Evolutionary conservation across 2,888 invertebrate species (phyloP).

Genomic region (Atherix ibis): DNA sequence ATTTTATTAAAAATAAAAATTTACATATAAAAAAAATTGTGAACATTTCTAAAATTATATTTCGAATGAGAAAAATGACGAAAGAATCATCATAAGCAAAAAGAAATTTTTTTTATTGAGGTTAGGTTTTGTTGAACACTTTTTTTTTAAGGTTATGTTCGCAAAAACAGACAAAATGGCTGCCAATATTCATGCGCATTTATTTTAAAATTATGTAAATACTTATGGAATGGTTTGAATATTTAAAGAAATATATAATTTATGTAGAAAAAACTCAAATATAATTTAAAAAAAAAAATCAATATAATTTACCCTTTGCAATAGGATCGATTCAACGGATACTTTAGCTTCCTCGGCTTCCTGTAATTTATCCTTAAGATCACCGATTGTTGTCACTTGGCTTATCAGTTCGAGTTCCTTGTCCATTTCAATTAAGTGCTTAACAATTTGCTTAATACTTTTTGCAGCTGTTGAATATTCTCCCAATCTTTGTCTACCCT

Average conservation of each 20-base stretch:
- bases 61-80: no score
- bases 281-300: neutral
- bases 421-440: slow-evolving; percentile 81
- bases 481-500: slow-evolving; percentile 70
- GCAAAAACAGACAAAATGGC: no score
- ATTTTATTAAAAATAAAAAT: no score
- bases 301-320: slow-evolving; percentile 56
- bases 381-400: slow-evolving; percentile 68
- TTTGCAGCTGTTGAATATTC: slow-evolving; percentile 81
- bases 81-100: no score
- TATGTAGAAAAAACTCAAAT: neutral
- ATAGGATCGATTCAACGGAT: slow-evolving; percentile 66
- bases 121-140: no score
- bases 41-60: no score
- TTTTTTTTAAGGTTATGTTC: no score
- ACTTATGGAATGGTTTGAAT: neutral
- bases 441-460: slow-evolving; percentile 73
- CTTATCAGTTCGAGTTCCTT: slow-evolving; percentile 75
- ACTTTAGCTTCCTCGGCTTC: slow-evolving; percentile 76
- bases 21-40: no score
- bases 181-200: no score
- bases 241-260: no score
- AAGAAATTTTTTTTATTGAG: no score
- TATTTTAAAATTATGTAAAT: no score
- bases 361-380: slow-evolving; percentile 69